Conservation (phyloP, 2,113 vertebrate species). For the Andinoacara biseriatus region DNA sequence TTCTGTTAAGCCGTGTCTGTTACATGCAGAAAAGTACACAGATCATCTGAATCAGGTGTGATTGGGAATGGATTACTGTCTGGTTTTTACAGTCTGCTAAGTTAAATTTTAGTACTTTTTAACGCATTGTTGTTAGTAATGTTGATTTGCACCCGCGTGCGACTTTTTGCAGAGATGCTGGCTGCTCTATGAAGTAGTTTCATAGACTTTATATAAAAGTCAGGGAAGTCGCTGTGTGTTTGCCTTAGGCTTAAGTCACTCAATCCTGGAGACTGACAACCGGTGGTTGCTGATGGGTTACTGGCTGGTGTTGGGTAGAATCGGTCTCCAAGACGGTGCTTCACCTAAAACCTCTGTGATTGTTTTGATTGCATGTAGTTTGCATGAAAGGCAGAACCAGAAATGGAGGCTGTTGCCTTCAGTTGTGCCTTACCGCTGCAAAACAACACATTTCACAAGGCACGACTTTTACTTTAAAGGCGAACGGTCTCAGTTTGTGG, state of each 20-base stretch:
- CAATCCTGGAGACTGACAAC: background rate
- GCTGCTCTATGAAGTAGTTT: background rate
- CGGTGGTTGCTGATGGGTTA: background rate
- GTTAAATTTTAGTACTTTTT: background rate
- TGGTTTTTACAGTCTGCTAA: background rate
- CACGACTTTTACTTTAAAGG: too few species aligned
- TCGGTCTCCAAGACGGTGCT: accelerated
- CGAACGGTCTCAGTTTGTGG: too few species aligned
- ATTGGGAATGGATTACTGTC: background rate
- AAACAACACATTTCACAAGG: background rate
- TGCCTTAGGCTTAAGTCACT: background rate
- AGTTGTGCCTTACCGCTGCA: background rate
- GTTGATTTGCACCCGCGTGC: background rate
- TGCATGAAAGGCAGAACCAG: background rate
- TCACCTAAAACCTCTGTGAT: background rate
- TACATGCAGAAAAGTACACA: background rate
- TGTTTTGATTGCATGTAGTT: background rate
- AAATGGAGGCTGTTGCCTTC: background rate
- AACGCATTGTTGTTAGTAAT: background rate
- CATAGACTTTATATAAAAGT: background rate
- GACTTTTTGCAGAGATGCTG: constrained; percentile 9
- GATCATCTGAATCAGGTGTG: constrained; percentile 17
- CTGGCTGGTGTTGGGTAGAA: background rate
- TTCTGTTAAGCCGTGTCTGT: background rate
- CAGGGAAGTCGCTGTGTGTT: accelerated